These are phyloP conservation scores for Dasyprocta punctata DNA, from an alignment of 2,113 vertebrate genomes.

Conservation along the genomic window DNA sequence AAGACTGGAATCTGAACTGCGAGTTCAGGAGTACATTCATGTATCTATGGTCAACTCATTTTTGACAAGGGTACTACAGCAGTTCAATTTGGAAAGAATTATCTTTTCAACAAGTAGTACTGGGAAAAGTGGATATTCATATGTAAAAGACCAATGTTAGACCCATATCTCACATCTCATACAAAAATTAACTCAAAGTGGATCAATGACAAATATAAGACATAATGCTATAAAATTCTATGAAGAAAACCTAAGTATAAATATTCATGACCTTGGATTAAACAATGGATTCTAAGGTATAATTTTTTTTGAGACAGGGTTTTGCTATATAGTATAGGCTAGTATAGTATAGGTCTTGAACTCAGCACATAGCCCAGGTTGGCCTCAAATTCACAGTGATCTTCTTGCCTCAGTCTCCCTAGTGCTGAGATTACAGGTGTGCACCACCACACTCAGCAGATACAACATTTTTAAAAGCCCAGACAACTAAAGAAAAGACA, in stretches of 20 bases:
- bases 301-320: not conserved
- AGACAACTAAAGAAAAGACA: not conserved
- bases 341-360: no score
- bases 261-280: not conserved
- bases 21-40: not conserved
- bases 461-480: not conserved
- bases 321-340: not conserved
- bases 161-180: not conserved
- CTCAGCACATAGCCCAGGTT: not conserved
- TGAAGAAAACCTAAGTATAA: not conserved
- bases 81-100: not conserved
- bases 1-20: not conserved
- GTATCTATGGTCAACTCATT: not conserved
- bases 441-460: not conserved
- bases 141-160: not conserved
- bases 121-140: not conserved
- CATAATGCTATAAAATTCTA: not conserved
- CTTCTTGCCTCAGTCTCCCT: not conserved
- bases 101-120: not conserved
- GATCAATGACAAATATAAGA: slow-evolving; percentile 5
- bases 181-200: not conserved
- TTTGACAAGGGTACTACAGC: not conserved
- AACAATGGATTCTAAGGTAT: not conserved
- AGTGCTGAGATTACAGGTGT: not conserved
- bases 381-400: not conserved